These are phyloP conservation scores for Yponomeuta evonymella DNA, from an alignment of 2,888 invertebrate species.

Conservation along the genomic window DNA sequence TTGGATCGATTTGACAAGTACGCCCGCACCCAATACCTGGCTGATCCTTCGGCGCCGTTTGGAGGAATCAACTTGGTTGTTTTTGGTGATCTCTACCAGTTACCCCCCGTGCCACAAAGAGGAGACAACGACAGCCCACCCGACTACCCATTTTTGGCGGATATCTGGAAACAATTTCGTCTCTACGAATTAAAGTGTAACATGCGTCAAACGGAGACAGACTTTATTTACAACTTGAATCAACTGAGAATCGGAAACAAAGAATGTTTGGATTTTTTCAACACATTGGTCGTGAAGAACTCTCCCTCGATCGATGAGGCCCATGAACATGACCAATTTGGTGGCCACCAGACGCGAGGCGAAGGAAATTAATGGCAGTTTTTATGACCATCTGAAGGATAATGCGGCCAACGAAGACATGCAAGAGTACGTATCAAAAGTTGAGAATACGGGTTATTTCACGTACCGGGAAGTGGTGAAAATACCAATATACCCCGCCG, in stretches of 20 bases:
- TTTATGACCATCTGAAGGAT: background rate
- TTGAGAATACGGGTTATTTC: background rate
- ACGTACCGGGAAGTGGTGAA: no score
- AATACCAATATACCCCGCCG: background rate
- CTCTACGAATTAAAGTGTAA: no score
- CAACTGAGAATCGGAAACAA: background rate
- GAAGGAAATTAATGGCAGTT: background rate
- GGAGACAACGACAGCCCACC: no score
- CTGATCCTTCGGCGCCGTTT: no score
- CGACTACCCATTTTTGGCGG: no score
- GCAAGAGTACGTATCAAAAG: background rate
- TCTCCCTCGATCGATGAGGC: background rate
- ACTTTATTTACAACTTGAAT: background rate
- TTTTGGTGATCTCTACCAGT: no score
- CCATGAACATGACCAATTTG: constrained; percentile 2
- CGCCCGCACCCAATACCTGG: no score
- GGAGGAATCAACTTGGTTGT: no score
- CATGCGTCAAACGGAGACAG: no score
- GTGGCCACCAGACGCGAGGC: constrained; percentile 9
- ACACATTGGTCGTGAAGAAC: background rate
- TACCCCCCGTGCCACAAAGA: no score
- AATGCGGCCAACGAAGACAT: background rate
- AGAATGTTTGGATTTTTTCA: constrained; percentile 1
- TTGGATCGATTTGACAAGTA: no score
- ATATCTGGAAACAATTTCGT: no score